Conservation (phyloP, 2,113 vertebrate genomes). For the Cervus canadensis region DNA sequence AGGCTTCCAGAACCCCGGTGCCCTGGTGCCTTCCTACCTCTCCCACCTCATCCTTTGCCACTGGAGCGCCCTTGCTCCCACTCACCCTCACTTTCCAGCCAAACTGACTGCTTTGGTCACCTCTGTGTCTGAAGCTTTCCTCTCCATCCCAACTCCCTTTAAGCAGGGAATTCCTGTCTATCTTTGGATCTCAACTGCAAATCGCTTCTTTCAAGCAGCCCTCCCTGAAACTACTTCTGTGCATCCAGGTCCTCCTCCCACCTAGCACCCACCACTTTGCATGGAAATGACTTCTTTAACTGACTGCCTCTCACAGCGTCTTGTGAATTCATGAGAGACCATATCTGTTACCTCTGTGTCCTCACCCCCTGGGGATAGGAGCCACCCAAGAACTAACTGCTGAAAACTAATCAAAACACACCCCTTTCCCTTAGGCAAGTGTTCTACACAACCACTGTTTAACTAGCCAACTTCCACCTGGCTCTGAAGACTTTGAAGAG, state of each 20-base stretch:
- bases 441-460: constrained; percentile 36
- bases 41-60: not conserved
- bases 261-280: too few relatives aligned
- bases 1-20: not conserved
- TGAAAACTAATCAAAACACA: not conserved
- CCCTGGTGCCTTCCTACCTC: not conserved
- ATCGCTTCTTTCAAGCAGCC: not conserved
- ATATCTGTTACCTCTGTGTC: not conserved
- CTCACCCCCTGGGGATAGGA: not conserved
- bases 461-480: constrained; percentile 46
- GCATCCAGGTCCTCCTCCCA: not conserved
- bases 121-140: not conserved
- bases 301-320: not conserved
- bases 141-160: not conserved
- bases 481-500: constrained; percentile 43
- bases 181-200: not conserved
- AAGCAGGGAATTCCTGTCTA: not conserved
- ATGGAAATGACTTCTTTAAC: not conserved
- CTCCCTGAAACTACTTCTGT: not conserved
- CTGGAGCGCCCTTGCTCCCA: rapidly evolving
- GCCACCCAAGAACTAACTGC: not conserved
- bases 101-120: not conserved
- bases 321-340: not conserved
- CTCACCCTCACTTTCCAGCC: not conserved
- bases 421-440: constrained; percentile 7